Evolutionary conservation across 2,797 vertebrate species (phyloP), one percentile per base, ranked within the genome.

Genomic region (Takifugu rubripes): DNA sequence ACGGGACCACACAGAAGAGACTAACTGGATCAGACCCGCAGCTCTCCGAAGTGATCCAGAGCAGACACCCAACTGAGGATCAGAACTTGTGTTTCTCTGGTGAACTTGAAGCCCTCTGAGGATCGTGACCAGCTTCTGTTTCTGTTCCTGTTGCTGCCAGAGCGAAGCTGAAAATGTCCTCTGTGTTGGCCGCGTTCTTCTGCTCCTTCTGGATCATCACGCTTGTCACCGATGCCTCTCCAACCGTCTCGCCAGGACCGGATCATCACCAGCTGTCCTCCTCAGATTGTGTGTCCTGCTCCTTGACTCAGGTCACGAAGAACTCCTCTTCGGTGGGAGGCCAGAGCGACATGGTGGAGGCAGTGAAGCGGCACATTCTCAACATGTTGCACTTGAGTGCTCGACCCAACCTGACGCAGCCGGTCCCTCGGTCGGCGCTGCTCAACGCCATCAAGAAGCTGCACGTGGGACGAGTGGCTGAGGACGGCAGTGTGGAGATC

Each of bases 301-400:
- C 90, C 63, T 83, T 96, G 45, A 77, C 93, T 74, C 91, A 90
- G 70, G 84, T 94, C 75, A 91, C 90, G 52, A 93, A 83, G 83
- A 93, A 95, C 83, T 88, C 78, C 0, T 77, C 79, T 15, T 66
- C 16, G 0, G 40, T 29, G 0, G 72, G 42, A 10, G 81, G 42
- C 49, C 93, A 95, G 84, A 89, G 78, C 8, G 93, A 96, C 84
- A 94, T 98, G 93, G 94, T 96, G 82, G 95, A 98, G 85, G 96
- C 94, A 14, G 95, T 98, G 56, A 98, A 98, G 84, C 92, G 88
- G 64, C 96, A 98, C 92, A 98, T 98, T 58, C 84, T 98, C 63
- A 95, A 92, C 87, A 95, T 96, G 95, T 87, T 98, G 90, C 95
- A 98, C 85, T 90, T 98, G 85, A 96, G 89, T 69, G 78, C 92